A percentile compares a stretch with the other conserved stretches of the same genome.
phyloP scores from a whole-genome alignment of 2,113 vertebrate species.

The Garra rufa region DNA sequence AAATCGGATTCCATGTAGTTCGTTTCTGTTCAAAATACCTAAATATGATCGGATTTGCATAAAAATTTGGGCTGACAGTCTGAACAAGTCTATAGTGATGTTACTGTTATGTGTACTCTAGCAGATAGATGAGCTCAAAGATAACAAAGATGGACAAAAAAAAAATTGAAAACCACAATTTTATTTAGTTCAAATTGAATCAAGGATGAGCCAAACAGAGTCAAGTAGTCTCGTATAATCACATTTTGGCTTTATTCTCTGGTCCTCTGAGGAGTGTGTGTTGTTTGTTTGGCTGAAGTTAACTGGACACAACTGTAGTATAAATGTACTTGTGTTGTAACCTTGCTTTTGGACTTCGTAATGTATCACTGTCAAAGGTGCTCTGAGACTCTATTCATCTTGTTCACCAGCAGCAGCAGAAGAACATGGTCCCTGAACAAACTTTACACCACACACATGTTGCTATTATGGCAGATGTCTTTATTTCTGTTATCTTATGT shows the following conservation, averaged over 20 bases:
- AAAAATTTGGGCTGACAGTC: too few relatives aligned
- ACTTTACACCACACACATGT: conserved; percentile 19
- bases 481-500: background rate
- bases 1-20: too few relatives aligned
- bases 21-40: too few relatives aligned
- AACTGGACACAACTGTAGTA: conserved; percentile 1
- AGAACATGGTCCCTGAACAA: background rate
- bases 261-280: background rate
- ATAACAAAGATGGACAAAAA: background rate
- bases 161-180: background rate
- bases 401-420: conserved; percentile 6
- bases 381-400: conserved; percentile 48
- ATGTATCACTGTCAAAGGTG: conserved; percentile 50
- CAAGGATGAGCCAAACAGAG: background rate
- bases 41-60: too few relatives aligned
- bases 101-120: background rate
- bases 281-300: background rate
- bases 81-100: too few relatives aligned
- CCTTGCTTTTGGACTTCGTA: conserved; percentile 5
- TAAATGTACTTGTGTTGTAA: conserved; percentile 13
- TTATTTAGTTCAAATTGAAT: background rate
- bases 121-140: background rate
- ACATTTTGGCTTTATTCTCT: background rate
- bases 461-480: background rate
- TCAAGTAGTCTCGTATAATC: background rate